These are phyloP conservation scores for Dendrolimus kikuchii DNA, from an alignment of 1,140 invertebrate species.

Conservation along the genomic window DNA sequence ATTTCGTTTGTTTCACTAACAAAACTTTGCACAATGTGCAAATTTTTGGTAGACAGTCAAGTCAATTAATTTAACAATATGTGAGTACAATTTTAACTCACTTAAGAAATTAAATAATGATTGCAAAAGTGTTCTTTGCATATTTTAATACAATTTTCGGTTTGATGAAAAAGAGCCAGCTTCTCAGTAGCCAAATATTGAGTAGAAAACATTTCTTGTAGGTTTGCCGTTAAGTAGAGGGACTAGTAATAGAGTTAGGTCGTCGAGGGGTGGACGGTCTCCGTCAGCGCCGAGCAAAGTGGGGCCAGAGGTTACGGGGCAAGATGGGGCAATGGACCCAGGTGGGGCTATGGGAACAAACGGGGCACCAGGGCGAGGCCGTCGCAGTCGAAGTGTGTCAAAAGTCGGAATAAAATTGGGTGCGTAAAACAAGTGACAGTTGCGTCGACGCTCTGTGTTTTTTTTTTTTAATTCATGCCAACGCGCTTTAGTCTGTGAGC, in stretches of 20 bases:
- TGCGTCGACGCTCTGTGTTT: slow-evolving; percentile 63
- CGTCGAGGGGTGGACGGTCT: slow-evolving; percentile 59
- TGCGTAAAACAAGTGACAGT: slow-evolving; percentile 63
- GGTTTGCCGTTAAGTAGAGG: slow-evolving; percentile 69
- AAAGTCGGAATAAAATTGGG: slow-evolving; percentile 71
- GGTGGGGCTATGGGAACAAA: slow-evolving; percentile 15
- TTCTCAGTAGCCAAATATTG: slow-evolving; percentile 35
- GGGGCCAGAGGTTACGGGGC: slow-evolving; percentile 38
- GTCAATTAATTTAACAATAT: background rate
- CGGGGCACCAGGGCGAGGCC: slow-evolving; percentile 47
- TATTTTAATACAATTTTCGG: no score
- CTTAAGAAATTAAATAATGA: no score
- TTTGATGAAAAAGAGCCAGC: slow-evolving; percentile 25
- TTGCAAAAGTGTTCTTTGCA: no score
- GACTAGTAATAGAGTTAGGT: slow-evolving; percentile 67
- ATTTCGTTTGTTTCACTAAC: no score
- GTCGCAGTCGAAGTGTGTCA: slow-evolving; percentile 61
- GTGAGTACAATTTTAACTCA: background rate
- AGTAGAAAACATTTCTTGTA: slow-evolving; percentile 60
- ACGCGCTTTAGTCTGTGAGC: slow-evolving; percentile 15
- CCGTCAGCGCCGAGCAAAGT: slow-evolving; percentile 56
- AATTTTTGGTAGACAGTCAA: background rate
- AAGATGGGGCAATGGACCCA: slow-evolving; percentile 16
- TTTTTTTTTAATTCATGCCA: slow-evolving; percentile 15
- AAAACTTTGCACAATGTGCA: background rate